Base-by-base conservation (phyloP, 2,888 invertebrate genomes). In the Synanthedon tipuliformis region DNA sequence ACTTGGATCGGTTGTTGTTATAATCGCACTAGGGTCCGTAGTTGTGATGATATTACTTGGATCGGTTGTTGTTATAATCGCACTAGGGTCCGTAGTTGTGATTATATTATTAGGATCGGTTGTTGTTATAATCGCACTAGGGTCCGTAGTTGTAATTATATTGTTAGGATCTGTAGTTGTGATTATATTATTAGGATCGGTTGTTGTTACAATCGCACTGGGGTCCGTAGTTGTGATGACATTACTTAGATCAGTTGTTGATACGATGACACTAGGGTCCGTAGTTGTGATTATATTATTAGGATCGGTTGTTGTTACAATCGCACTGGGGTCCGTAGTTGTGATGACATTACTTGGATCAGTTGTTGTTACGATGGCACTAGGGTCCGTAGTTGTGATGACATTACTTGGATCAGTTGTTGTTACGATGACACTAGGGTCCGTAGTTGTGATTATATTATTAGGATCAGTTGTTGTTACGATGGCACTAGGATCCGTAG, bases 391-490 rank as follows among this genome's bases (percentile, higher is more conserved):
- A 5, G 41, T 52, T 8, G 34, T 50, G 3, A 53, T 52, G 27
- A 34, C 27, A 8, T 34, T 34, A 34, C 1, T 34, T 0, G 27
- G 27, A 34, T 34, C 27, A 2, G 27, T 34, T 8, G 27, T 34
- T 34, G 27, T 34, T 2, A 34, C 27, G 8, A 34, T 34, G 8
- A n/a, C 45, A 27, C 55, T 51, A 7, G 50, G 2, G 41, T 52
- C 53, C 4, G 56, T 51, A 13, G 51, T 54, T 45, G 57, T 52
- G n/a, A 52, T 53, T 12, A 51, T 27, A n/a, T 15, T 45, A 8
- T 1, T 34, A 2, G 52, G 51, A 18, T 50, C 52, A 7, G 50
- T 56, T 7, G 56, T 50, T 11, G 51, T 50, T 16, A 50, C 53
- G 50, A 53, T 56, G 15, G 27, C 27, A 8, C 55, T 51, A 4